phyloP scores from a whole-genome alignment of 2,797 vertebrate species.

The Heteromormyrus szaboi region DNA sequence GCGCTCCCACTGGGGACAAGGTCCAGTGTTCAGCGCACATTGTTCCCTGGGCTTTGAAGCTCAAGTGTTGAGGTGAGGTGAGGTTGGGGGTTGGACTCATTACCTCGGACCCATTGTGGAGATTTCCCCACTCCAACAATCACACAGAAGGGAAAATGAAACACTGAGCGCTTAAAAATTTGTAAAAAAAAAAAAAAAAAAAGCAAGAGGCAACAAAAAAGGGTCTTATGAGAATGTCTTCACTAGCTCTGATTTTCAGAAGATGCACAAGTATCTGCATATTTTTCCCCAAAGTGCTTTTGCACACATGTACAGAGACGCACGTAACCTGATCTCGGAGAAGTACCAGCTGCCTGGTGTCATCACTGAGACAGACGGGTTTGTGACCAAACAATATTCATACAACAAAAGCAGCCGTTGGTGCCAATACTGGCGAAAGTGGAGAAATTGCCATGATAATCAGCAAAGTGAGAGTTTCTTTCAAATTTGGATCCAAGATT shows the following conservation, averaged over 20 bases:
- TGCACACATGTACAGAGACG: neutral
- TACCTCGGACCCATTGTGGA: neutral
- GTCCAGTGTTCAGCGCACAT: neutral
- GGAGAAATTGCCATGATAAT: neutral
- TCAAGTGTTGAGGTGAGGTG: neutral
- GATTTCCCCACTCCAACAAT: neutral
- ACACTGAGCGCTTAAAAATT: neutral
- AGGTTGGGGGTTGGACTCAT: neutral
- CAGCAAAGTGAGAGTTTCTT: neutral
- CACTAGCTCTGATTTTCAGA: neutral
- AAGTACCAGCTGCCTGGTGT: neutral
- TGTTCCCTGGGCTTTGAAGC: neutral
- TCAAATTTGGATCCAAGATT: neutral
- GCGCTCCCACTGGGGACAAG: neutral
- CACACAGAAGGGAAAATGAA: neutral
- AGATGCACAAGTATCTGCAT: neutral
- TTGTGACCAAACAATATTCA: neutral
- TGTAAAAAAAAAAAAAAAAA: too few species aligned
- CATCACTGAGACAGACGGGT: neutral
- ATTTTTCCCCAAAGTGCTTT: neutral
- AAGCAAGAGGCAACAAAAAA: neutral
- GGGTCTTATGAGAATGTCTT: neutral
- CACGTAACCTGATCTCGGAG: neutral
- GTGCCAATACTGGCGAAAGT: neutral
- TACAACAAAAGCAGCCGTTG: neutral